Evolutionary conservation across 2,888 invertebrate species (phyloP).

Genomic region (Thelaira solivaga): DNA sequence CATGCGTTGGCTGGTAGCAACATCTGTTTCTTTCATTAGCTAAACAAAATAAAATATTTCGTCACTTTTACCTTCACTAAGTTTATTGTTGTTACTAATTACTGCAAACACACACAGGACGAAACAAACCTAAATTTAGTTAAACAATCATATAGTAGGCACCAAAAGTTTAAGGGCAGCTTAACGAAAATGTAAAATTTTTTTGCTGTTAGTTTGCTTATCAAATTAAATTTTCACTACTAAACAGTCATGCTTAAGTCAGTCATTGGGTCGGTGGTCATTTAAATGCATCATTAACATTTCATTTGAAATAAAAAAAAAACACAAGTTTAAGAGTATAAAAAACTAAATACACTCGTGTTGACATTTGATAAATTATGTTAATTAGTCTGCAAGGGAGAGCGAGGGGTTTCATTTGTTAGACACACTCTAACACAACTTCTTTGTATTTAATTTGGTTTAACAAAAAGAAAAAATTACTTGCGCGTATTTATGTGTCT

Average conservation of each 20-base stretch:
- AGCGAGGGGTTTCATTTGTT: conserved; percentile 47
- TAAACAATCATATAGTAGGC: background rate
- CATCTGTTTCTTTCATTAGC: conserved; percentile 54
- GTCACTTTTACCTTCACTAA: conserved; percentile 10
- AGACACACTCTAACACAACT: conserved; percentile 20
- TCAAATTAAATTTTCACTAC: background rate
- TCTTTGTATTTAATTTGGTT: conserved; percentile 15
- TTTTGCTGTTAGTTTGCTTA: background rate
- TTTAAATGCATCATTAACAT: conserved; percentile 62
- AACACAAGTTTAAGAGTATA: background rate
- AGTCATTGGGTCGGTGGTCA: conserved; percentile 61
- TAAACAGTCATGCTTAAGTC: conserved; percentile 60
- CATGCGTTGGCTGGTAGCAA: no score
- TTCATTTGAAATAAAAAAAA: conserved; percentile 25
- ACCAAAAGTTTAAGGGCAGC: background rate
- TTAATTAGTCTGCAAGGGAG: conserved; percentile 63
- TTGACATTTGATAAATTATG: conserved; percentile 66
- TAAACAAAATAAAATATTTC: conserved; percentile 54
- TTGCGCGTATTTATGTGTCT: no score
- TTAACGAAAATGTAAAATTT: background rate
- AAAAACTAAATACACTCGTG: conserved; percentile 61
- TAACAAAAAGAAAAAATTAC: background rate
- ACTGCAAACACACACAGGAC: conserved; percentile 16
- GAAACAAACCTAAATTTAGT: background rate
- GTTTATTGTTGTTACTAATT: conserved; percentile 32